Conservation (phyloP, 2,113 vertebrate genomes). For the Nicator chloris region DNA sequence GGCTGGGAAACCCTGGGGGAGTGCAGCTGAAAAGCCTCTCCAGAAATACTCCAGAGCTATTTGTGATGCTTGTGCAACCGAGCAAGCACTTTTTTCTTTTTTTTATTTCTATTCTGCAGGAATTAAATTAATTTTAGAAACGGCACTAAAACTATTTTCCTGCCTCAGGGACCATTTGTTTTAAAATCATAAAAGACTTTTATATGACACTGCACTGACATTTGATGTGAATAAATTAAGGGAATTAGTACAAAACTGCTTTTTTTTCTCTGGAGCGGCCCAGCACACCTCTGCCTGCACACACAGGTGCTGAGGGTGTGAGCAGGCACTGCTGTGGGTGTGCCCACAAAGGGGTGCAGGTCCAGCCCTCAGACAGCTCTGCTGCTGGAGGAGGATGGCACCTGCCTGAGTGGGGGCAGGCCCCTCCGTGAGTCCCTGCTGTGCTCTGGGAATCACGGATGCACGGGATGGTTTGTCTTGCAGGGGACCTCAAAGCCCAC, state of each 20-base stretch:
- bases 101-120: conserved; percentile 51
- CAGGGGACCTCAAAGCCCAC: accelerated
- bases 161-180: conserved; percentile 71
- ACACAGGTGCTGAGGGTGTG: neutral
- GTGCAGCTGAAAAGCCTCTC: neutral
- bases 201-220: conserved; percentile 69
- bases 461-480: neutral
- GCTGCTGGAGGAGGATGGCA: neutral
- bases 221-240: conserved; percentile 74
- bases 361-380: neutral
- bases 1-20: neutral
- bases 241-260: conserved; percentile 59
- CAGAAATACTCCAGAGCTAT: conserved; percentile 9
- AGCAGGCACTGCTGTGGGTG: accelerated
- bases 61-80: conserved; percentile 23
- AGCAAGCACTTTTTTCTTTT: neutral
- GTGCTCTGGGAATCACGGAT: neutral
- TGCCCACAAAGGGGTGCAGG: accelerated
- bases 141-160: conserved; percentile 70
- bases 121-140: conserved; percentile 75
- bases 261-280: conserved; percentile 5
- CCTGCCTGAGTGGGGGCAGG: accelerated
- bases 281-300: neutral
- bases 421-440: accelerated
- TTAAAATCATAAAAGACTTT: conserved; percentile 74